Percentiles rank a stretch among this genome's conserved stretches.
These are phyloP conservation scores for Volucella zonaria DNA, from an alignment of 2,888 invertebrate species.

Conservation along the genomic window DNA sequence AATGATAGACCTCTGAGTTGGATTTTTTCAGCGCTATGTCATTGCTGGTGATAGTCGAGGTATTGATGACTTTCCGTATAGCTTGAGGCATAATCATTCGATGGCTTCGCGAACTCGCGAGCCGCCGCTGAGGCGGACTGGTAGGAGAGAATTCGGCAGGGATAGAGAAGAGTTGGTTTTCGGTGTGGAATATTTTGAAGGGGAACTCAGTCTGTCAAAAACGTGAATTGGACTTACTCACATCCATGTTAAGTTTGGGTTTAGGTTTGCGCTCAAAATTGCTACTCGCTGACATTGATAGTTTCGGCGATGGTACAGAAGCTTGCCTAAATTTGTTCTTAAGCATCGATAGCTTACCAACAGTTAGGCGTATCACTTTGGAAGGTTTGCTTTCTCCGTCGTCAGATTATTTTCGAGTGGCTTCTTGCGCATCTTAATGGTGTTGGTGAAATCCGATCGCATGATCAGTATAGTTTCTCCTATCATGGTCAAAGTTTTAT, in stretches of 20 bases:
- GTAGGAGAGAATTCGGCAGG: conserved; percentile 81
- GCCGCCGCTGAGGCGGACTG: conserved; percentile 77
- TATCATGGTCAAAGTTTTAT: conserved; percentile 51
- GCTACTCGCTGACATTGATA: conserved; percentile 60
- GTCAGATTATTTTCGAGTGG: conserved; percentile 80
- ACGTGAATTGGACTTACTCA: conserved; percentile 75
- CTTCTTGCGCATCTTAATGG: conserved; percentile 82
- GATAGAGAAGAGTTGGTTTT: conserved; percentile 78
- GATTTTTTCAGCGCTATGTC: conserved; percentile 63
- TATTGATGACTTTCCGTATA: conserved; percentile 62
- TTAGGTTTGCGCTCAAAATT: conserved; percentile 67
- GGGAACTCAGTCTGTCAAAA: conserved; percentile 76
- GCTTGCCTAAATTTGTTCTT: conserved; percentile 79
- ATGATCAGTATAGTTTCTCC: conserved; percentile 78
- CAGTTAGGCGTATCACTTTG: conserved; percentile 78
- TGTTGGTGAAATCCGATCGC: conserved; percentile 82
- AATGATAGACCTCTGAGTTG: conserved; percentile 66
- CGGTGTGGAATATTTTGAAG: conserved; percentile 76
- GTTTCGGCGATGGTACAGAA: neutral
- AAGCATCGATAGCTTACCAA: conserved; percentile 77
- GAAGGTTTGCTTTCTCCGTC: conserved; percentile 79
- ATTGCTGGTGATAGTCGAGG: conserved; percentile 47
- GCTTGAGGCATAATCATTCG: conserved; percentile 78
- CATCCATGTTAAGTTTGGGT: conserved; percentile 44
- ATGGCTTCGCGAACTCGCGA: conserved; percentile 83